Evolutionary conservation across 1,140 invertebrate genomes (phyloP), one percentile per base, ranked within the genome.

Genomic region (Phenacoccus solenopsis): DNA sequence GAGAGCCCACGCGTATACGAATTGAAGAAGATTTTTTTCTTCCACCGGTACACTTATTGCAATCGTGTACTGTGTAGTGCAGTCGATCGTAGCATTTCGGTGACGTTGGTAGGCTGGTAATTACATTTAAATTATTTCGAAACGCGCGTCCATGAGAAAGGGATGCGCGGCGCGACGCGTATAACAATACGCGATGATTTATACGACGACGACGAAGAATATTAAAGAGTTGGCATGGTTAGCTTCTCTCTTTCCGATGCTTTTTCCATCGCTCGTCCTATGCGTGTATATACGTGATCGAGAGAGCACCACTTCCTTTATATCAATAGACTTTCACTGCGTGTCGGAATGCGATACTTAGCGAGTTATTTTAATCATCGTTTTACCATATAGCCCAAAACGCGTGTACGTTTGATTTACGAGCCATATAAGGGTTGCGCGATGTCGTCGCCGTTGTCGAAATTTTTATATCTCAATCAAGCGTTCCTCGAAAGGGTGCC

Each of bases 241-340:
- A 24, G 59, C 59, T 64, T 27, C 59, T 64, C 56, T 59, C 9
- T 38, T 38, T 10, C 9, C n/a, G 32, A 7, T 20, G 59, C 59
- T 27, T 24, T 64, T 64, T 64, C 59, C 59, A 64, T n/a, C n/a
- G n/a, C n/a, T n/a, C n/a, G n/a, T n/a, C n/a, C n/a, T n/a, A n/a
- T n/a, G n/a, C n/a, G n/a, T n/a, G n/a, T n/a, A n/a, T n/a, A n/a
- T 64, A 64, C 59, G 59, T 64, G 59, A 64, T 64, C 20, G 22
- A n/a, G 25, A 64, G 25, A 64, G 59, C n/a, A n/a, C n/a, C n/a
- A 64, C 59, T 24, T 25, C 59, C 25, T 64, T 22, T 49, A 9
- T 16, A 16, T 24, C 59, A 64, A 10, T 24, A 25, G 21, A 64
- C 59, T 64, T 64, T 64, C 59, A 25, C 59, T 24, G 59, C 59